Base-by-base conservation (phyloP, 1,140 invertebrate species). In the Atta cephalotes region DNA sequence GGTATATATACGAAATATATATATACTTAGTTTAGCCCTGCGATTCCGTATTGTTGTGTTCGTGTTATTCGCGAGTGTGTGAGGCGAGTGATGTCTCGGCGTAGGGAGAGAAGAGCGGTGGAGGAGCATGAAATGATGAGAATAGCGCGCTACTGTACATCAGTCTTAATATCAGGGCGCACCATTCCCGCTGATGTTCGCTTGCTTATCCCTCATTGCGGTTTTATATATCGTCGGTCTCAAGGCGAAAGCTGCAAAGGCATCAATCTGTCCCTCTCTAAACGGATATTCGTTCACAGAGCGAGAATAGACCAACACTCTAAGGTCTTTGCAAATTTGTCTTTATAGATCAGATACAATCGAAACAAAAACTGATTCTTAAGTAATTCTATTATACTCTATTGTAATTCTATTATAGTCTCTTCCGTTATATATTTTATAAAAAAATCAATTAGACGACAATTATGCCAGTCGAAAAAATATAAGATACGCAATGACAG, bases 81-180 rank as follows among this genome's bases (percentile, higher is more conserved):
- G 16, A n/a, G 62, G 62, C 68, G 49, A 68, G 35, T 85, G 39
- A 25, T 31, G 71, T 85, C 62, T 87, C 66, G 25, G 65, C 53
- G 65, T 31, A 71, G 72, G 53, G 39, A 6, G 6, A 66, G 31
- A 3, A 39, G 51, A 21, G 31, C 28, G 28, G 49, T 87, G 62
- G 66, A 87, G 92, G 78, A 89, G 91, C 91, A 91, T 91, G 80
- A 68, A 81, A 84, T 56, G 89, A 79, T 88, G 92, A 94, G 94
- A 95, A 95, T 94, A 95, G 94, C 94, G 94, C 95, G 94, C 95
- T 90, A 95, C 95, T 95, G 94, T 95, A 95, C 95, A 95, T 95
- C 95, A 95, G 95, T 95, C 95, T 95, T 95, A 94, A 95, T 94
- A 95, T 95, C 95, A 95, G 95, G 94, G 94, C 94, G 95, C 94